Conservation (phyloP, 2,888 invertebrate species). For the Homarus gammarus region DNA sequence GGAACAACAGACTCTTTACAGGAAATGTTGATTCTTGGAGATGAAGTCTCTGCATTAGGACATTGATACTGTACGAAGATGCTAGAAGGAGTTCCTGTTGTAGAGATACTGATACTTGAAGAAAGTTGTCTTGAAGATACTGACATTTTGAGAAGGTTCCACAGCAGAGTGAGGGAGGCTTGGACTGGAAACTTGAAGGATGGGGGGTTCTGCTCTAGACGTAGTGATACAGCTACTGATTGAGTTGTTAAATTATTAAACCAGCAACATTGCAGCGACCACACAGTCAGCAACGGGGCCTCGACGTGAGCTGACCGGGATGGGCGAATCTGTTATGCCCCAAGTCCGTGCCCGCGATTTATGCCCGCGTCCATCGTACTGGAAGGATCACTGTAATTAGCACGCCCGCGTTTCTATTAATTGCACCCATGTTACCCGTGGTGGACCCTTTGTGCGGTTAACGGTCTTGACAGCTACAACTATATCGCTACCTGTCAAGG, state of each 20-base stretch:
- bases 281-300: constrained; percentile 52
- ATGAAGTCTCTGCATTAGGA: neutral
- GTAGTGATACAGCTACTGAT: constrained; percentile 27
- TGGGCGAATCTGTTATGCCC: constrained; percentile 40
- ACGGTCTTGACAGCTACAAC: constrained; percentile 50
- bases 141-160: neutral
- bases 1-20: neutral
- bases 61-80: too few species aligned
- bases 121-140: neutral
- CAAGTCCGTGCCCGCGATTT: constrained; percentile 34
- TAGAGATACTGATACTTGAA: too few species aligned
- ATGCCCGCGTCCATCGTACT: constrained; percentile 21
- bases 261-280: constrained; percentile 58
- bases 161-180: constrained; percentile 26
- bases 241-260: constrained; percentile 30
- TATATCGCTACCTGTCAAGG: constrained; percentile 31
- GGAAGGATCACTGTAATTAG: constrained; percentile 57
- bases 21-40: neutral
- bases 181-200: neutral
- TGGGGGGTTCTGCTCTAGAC: constrained; percentile 22
- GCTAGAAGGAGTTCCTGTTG: too few species aligned
- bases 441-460: constrained; percentile 65
- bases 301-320: constrained; percentile 49
- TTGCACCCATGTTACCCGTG: constrained; percentile 51
- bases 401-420: constrained; percentile 48